Percentiles rank a stretch among this genome's conserved stretches.
phyloP scores from a whole-genome alignment of 2,113 vertebrate genomes.

The Papio anubis region DNA sequence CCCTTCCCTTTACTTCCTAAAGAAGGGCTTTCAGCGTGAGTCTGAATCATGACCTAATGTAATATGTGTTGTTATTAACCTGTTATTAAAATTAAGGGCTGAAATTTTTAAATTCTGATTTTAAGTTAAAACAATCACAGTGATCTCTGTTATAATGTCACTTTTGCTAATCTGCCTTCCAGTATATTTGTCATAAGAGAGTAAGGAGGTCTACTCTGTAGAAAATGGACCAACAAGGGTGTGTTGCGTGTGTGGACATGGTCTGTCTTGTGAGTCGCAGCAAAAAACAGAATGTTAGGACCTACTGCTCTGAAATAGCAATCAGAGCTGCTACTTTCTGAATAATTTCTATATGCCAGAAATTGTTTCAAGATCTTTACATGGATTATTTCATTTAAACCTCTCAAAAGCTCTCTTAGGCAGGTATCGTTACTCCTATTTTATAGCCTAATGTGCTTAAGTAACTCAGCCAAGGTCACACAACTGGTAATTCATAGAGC shows the following conservation, averaged over 20 bases:
- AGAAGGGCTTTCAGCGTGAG: neutral
- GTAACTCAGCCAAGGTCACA: neutral
- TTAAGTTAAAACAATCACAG: constrained; percentile 4
- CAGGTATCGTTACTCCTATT: neutral
- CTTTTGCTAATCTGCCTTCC: neutral
- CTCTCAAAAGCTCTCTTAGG: neutral
- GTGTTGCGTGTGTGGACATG: neutral
- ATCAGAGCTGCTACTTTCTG: neutral
- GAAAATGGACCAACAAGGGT: neutral
- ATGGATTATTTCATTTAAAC: neutral
- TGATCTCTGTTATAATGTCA: neutral
- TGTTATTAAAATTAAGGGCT: neutral
- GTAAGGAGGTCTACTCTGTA: neutral
- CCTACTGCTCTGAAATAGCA: neutral
- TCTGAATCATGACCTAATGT: neutral
- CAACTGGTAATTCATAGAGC: neutral
- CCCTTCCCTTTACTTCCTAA: neutral
- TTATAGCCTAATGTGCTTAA: neutral
- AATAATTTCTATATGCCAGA: neutral
- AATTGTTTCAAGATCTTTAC: neutral
- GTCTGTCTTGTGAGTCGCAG: neutral
- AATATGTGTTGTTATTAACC: neutral
- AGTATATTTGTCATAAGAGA: neutral
- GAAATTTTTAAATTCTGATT: constrained; percentile 20
- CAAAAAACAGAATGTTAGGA: neutral